These are phyloP conservation scores for Catonia carolina DNA, from an alignment of 2,888 invertebrate genomes.

Conservation along the genomic window DNA sequence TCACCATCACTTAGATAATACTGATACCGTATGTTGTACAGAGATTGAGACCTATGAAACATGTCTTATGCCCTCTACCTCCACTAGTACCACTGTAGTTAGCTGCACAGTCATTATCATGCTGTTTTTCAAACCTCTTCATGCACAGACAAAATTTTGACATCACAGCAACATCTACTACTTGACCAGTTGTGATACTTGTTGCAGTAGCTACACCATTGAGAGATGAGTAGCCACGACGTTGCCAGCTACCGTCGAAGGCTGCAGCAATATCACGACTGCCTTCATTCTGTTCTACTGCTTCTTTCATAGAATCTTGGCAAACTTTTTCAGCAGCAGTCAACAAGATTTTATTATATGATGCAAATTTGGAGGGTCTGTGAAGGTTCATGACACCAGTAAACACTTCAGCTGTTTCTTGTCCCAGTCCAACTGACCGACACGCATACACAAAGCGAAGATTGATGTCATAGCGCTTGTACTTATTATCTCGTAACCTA, in stretches of 20 bases:
- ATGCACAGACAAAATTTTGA: slow-evolving; percentile 25
- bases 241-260: slow-evolving; percentile 21
- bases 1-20: slow-evolving; percentile 26
- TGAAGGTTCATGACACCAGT: slow-evolving; percentile 6
- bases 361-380: slow-evolving; percentile 15
- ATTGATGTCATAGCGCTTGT: not conserved
- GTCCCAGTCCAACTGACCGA: slow-evolving; percentile 12
- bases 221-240: slow-evolving; percentile 18
- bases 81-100: slow-evolving; percentile 26
- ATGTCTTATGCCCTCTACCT: too few species aligned
- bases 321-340: slow-evolving; percentile 8
- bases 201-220: slow-evolving; percentile 17
- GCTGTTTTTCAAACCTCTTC: slow-evolving; percentile 15
- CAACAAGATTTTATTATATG: slow-evolving; percentile 12
- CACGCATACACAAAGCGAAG: slow-evolving; percentile 17
- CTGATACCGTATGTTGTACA: slow-evolving; percentile 20
- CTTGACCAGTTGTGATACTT: slow-evolving; percentile 4
- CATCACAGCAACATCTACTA: slow-evolving; percentile 22
- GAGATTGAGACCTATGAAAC: not conserved
- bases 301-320: slow-evolving; percentile 13
- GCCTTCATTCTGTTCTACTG: slow-evolving; percentile 17
- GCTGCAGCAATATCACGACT: slow-evolving; percentile 17
- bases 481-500: too few species aligned
- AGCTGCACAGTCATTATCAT: slow-evolving; percentile 23
- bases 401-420: slow-evolving; percentile 11